phyloP scores from a whole-genome alignment of 1,140 invertebrate genomes.

The Cotesia chilonis region DNA sequence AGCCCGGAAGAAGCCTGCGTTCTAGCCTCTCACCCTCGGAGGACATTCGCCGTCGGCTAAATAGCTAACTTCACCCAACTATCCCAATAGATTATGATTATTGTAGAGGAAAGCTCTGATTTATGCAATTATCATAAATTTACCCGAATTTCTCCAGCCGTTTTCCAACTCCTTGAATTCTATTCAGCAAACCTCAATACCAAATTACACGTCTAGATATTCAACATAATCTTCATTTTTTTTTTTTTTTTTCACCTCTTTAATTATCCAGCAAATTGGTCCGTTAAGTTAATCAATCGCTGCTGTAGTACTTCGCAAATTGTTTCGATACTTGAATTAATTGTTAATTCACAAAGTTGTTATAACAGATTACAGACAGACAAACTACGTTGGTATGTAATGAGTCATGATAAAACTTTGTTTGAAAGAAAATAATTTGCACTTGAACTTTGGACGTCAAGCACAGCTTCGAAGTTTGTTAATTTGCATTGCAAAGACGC shows the following conservation, averaged over 20 bases:
- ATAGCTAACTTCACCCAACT: slow-evolving; percentile 65
- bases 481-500: slow-evolving; percentile 27
- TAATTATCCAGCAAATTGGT: too few species aligned
- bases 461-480: not conserved
- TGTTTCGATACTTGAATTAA: too few species aligned
- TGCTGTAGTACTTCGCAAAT: too few species aligned
- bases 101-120: slow-evolving; percentile 66
- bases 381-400: not conserved
- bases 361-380: slow-evolving; percentile 10
- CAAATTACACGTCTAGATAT: slow-evolving; percentile 54
- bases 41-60: slow-evolving; percentile 61
- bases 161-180: slow-evolving; percentile 48
- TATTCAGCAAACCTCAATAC: slow-evolving; percentile 63
- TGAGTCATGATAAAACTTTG: not conserved
- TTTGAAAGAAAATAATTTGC: slow-evolving; percentile 2
- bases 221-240: not conserved
- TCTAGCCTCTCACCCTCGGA: slow-evolving; percentile 42
- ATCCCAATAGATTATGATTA: slow-evolving; percentile 67
- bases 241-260: too few species aligned
- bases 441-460: slow-evolving; percentile 16
- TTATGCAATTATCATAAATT: slow-evolving; percentile 67
- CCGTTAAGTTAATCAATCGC: too few species aligned
- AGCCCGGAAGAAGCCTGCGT: slow-evolving; percentile 36
- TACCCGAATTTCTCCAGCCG: slow-evolving; percentile 44
- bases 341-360: slow-evolving; percentile 3